These are phyloP conservation scores for Eufriesea mexicana DNA, from an alignment of 1,140 invertebrate genomes.

Conservation along the genomic window DNA sequence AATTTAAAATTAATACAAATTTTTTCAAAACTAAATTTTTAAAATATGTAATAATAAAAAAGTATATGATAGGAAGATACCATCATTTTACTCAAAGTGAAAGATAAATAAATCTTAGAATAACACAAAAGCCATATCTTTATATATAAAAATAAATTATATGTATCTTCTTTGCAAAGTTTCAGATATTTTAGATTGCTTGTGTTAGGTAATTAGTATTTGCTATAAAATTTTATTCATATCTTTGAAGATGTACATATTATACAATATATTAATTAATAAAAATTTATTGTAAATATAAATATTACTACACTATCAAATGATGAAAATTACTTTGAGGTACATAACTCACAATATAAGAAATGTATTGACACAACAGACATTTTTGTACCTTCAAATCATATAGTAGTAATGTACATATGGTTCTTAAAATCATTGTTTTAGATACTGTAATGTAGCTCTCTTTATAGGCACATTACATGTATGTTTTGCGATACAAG, in stretches of 20 bases:
- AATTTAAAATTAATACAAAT: constrained; percentile 23
- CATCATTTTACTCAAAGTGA: background rate
- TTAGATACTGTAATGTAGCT: constrained; percentile 58
- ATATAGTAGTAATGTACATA: constrained; percentile 41
- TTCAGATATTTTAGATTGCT: constrained; percentile 52
- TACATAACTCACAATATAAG: constrained; percentile 37
- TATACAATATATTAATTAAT: constrained; percentile 51
- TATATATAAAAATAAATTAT: constrained; percentile 54
- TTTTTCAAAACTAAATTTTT: constrained; percentile 5
- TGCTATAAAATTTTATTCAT: constrained; percentile 56
- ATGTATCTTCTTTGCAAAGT: constrained; percentile 44
- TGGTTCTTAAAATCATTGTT: constrained; percentile 37
- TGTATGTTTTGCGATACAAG: background rate
- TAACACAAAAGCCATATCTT: background rate
- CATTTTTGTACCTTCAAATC: constrained; percentile 43
- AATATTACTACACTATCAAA: constrained; percentile 28
- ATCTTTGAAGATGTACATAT: constrained; percentile 48
- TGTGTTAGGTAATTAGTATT: constrained; percentile 52
- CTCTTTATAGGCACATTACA: constrained; percentile 55
- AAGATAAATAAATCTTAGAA: background rate
- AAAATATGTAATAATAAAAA: background rate
- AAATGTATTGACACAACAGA: constrained; percentile 48
- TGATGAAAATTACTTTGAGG: constrained; percentile 19
- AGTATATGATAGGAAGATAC: background rate
- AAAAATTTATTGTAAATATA: constrained; percentile 40